A percentile compares a stretch with the other conserved stretches of the same genome.
phyloP scores from a whole-genome alignment of 2,113 vertebrate genomes.

The Herpetotheres cachinnans region DNA sequence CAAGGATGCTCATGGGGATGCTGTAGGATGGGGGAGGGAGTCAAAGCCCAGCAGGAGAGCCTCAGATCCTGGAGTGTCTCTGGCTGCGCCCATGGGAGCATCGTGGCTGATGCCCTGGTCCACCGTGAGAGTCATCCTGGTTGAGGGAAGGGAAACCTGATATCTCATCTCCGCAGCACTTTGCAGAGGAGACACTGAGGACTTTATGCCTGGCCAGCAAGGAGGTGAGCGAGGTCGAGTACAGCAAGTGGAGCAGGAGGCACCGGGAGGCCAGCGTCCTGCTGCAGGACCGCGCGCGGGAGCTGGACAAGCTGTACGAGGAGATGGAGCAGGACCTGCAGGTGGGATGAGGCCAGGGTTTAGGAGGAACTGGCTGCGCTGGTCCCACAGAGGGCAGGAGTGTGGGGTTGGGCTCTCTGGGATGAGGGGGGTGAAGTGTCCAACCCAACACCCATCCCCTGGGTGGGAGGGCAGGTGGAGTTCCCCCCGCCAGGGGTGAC shows the following conservation, averaged over 20 bases:
- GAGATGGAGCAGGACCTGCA: conserved; percentile 84
- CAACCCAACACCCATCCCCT: background rate
- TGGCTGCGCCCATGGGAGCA: background rate
- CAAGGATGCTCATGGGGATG: background rate
- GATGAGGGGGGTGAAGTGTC: background rate
- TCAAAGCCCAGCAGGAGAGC: background rate
- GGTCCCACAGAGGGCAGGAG: background rate
- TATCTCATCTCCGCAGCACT: conserved; percentile 63
- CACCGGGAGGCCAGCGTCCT: conserved; percentile 68
- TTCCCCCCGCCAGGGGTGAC: background rate
- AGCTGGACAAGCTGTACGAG: conserved; percentile 81
- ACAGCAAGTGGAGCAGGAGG: conserved; percentile 74
- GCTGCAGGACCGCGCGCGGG: conserved; percentile 55
- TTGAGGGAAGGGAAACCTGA: background rate
- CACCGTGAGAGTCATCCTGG: too few species aligned
- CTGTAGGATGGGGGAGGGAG: background rate
- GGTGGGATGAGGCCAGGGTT: conserved; percentile 56
- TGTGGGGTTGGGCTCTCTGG: background rate
- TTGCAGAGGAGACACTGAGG: conserved; percentile 79
- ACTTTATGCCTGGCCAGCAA: conserved; percentile 89
- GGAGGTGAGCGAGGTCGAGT: conserved; percentile 76
- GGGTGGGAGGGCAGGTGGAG: background rate
- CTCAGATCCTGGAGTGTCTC: background rate
- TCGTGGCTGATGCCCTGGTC: background rate
- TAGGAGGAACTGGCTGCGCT: background rate